These are phyloP conservation scores for Ancistrus triradiatus DNA, from an alignment of 2,113 vertebrate genomes.

Conservation along the genomic window DNA sequence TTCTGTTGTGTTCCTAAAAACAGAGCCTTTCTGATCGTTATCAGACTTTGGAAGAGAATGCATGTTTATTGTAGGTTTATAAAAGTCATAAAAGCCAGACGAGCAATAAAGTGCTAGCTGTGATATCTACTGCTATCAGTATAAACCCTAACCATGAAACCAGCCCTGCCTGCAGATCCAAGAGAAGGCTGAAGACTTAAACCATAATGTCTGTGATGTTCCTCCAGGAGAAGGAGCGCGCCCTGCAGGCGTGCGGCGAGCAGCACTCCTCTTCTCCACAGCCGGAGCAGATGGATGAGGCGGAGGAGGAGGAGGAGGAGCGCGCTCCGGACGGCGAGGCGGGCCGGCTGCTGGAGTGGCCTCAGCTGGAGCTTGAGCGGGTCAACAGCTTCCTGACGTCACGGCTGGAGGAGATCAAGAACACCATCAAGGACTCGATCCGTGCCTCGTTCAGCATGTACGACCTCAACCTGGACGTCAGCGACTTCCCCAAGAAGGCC, in stretches of 20 bases:
- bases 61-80: too few relatives aligned
- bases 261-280: conserved; percentile 51
- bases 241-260: conserved; percentile 71
- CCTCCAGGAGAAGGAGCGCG: conserved; percentile 84
- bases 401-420: conserved; percentile 95
- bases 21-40: too few relatives aligned
- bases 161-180: too few relatives aligned
- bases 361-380: conserved; percentile 86
- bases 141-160: too few relatives aligned
- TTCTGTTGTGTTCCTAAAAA: too few relatives aligned
- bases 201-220: too few relatives aligned
- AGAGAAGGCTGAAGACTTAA: too few relatives aligned
- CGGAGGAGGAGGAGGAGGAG: conserved; percentile 59
- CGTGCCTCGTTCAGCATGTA: conserved; percentile 91
- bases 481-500: conserved; percentile 90
- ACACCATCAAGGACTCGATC: conserved; percentile 96
- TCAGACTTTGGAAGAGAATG: too few relatives aligned
- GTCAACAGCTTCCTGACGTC: conserved; percentile 97
- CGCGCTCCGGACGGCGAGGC: conserved; percentile 61
- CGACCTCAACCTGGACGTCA: conserved; percentile 90
- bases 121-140: too few relatives aligned
- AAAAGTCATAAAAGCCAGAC: too few relatives aligned
- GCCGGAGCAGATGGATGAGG: conserved; percentile 60
- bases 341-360: conserved; percentile 87
- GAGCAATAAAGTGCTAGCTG: too few relatives aligned